Evolutionary conservation across 23 tunicate species (phyloP).

Genomic region (Phallusia fumigata): DNA sequence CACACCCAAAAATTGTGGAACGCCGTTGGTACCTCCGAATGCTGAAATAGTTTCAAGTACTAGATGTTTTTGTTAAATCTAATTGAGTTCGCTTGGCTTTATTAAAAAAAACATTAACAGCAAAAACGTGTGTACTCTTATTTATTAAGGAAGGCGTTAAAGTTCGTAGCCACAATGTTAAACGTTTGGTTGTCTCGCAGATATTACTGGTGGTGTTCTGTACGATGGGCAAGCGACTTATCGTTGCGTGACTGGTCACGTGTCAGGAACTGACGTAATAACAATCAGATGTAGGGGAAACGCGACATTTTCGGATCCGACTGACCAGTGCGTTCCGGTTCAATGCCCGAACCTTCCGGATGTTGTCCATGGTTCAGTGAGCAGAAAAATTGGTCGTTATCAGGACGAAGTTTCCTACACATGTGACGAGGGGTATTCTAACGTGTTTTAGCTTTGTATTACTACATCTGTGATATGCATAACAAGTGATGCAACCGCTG

Average conservation of each 20-base stretch:
- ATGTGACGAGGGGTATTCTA: slow-evolving; percentile 60
- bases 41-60: background rate
- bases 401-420: slow-evolving; percentile 38
- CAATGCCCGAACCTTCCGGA: slow-evolving; percentile 44
- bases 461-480: no score
- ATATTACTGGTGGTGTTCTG: background rate
- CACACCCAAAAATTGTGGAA: background rate
- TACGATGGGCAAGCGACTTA: slow-evolving; percentile 12
- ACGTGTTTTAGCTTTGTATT: no score
- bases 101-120: background rate
- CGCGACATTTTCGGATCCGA: slow-evolving; percentile 22
- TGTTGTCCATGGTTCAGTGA: slow-evolving; percentile 35
- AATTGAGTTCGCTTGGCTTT: background rate
- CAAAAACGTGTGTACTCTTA: background rate
- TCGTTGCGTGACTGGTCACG: slow-evolving; percentile 31
- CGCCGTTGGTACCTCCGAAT: background rate
- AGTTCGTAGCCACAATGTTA: no score
- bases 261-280: background rate
- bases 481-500: no score
- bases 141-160: background rate
- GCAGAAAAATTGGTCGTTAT: slow-evolving; percentile 14
- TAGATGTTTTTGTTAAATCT: background rate
- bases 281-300: slow-evolving; percentile 16
- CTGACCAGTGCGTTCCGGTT: slow-evolving; percentile 43
- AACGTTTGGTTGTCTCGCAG: no score